These are phyloP conservation scores for Melieria crassipennis DNA, from an alignment of 2,888 invertebrate genomes.

Conservation along the genomic window DNA sequence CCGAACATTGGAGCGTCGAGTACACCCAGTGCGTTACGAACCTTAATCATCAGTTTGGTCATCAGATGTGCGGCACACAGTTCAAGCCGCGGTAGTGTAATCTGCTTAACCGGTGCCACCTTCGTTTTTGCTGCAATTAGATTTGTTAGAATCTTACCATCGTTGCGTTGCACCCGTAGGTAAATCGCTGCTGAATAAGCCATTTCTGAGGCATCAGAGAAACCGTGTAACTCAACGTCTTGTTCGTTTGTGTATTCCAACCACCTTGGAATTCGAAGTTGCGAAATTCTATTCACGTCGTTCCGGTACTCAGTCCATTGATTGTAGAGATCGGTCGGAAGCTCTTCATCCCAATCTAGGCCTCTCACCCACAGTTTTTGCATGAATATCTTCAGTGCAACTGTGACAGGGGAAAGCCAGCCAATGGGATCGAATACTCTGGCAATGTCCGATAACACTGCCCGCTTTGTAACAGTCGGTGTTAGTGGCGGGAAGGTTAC, in stretches of 20 bases:
- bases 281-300: slow-evolving; percentile 5
- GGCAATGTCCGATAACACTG: too few species aligned
- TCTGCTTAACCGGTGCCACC: slow-evolving; percentile 32
- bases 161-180: slow-evolving; percentile 3
- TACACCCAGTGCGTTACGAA: slow-evolving; percentile 10
- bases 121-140: slow-evolving; percentile 31
- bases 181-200: slow-evolving; percentile 35
- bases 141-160: neutral
- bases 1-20: slow-evolving; percentile 13
- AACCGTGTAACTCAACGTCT: slow-evolving; percentile 33
- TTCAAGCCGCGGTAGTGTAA: slow-evolving; percentile 32
- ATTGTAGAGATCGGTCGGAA: neutral
- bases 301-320: neutral
- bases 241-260: slow-evolving; percentile 6
- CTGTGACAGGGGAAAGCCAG: slow-evolving; percentile 1
- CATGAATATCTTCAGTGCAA: slow-evolving; percentile 12
- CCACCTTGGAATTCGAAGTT: slow-evolving; percentile 32
- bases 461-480: slow-evolving; percentile 33
- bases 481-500: neutral
- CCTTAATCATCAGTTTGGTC: slow-evolving; percentile 25
- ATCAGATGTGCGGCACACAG: slow-evolving; percentile 32
- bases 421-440: slow-evolving; percentile 17
- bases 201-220: slow-evolving; percentile 32
- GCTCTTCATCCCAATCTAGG: slow-evolving; percentile 22
- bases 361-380: slow-evolving; percentile 20